A percentile compares a stretch with the other conserved stretches of the same genome.
Evolutionary conservation across 2,113 vertebrate genomes (phyloP).

Genomic region (Monopterus albus): DNA sequence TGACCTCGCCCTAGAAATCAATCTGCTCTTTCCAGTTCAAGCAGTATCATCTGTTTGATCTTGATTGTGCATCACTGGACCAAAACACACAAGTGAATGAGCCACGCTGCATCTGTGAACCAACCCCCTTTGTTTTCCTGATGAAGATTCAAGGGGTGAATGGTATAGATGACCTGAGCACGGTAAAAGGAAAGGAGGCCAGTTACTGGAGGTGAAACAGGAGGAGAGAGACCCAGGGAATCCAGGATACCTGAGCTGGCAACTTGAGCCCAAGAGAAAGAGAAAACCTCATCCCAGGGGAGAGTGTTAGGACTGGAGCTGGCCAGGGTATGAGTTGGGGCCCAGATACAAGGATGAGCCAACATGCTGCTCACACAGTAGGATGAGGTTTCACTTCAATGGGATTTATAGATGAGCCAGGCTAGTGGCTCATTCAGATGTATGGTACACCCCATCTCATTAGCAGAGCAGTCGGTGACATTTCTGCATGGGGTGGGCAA

Average conservation of each 20-base stretch:
- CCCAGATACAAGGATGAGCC: conserved; percentile 39
- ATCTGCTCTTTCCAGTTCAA: conserved; percentile 65
- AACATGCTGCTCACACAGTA: conserved; percentile 38
- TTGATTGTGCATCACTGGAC: conserved; percentile 71
- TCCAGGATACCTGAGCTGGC: conserved; percentile 73
- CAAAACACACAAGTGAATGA: conserved; percentile 67
- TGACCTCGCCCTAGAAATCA: conserved; percentile 68
- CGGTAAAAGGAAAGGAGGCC: conserved; percentile 60
- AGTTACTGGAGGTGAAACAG: conserved; percentile 74
- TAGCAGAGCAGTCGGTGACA: conserved; percentile 51
- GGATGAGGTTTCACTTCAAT: conserved; percentile 76
- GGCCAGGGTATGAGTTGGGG: conserved; percentile 37
- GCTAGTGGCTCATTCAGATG: conserved; percentile 53
- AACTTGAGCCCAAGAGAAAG: conserved; percentile 75
- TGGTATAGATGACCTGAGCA: conserved; percentile 69
- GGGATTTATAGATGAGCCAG: conserved; percentile 65
- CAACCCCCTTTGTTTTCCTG: conserved; percentile 67
- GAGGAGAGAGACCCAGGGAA: conserved; percentile 70
- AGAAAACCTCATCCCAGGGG: conserved; percentile 79
- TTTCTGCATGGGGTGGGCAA: conserved; percentile 42
- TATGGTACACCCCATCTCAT: conserved; percentile 61
- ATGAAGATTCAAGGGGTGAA: conserved; percentile 67
- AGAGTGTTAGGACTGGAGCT: conserved; percentile 62
- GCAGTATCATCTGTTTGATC: conserved; percentile 72
- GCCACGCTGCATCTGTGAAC: conserved; percentile 55